Conservation (phyloP, 2,888 invertebrate genomes). For the Drosophila limbata region DNA sequence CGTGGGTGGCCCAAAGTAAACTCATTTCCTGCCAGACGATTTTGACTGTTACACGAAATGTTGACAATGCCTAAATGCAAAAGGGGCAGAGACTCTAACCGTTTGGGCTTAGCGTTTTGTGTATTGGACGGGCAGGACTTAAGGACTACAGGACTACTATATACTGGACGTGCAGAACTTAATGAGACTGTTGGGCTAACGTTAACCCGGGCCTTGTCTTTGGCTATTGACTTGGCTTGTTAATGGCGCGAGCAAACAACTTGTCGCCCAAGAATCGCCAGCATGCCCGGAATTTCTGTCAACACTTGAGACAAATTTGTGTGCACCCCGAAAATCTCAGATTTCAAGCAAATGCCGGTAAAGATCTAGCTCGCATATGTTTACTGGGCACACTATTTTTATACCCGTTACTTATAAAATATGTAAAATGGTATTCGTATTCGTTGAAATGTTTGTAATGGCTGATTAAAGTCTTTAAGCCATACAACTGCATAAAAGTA, state of each 20-base stretch:
- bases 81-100: conserved; percentile 18
- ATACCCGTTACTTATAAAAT: neutral
- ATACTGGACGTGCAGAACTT: conserved; percentile 26
- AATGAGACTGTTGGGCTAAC: conserved; percentile 58
- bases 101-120: conserved; percentile 47
- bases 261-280: conserved; percentile 14
- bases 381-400: neutral
- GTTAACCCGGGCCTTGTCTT: conserved; percentile 32
- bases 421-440: too few relatives aligned
- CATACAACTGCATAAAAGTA: too few relatives aligned
- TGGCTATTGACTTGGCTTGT: conserved; percentile 74
- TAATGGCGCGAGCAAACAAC: conserved; percentile 58
- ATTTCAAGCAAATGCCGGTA: conserved; percentile 9
- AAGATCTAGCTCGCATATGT: neutral
- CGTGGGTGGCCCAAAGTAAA: conserved; percentile 59
- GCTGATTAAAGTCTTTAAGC: too few relatives aligned
- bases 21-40: conserved; percentile 79
- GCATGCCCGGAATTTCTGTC: conserved; percentile 35
- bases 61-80: conserved; percentile 69
- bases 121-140: conserved; percentile 32
- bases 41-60: conserved; percentile 74
- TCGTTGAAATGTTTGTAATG: too few relatives aligned
- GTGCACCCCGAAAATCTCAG: neutral
- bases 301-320: conserved; percentile 33
- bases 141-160: conserved; percentile 13